These are phyloP conservation scores for Prosapia bicincta DNA, from an alignment of 2,888 invertebrate genomes.

Conservation along the genomic window DNA sequence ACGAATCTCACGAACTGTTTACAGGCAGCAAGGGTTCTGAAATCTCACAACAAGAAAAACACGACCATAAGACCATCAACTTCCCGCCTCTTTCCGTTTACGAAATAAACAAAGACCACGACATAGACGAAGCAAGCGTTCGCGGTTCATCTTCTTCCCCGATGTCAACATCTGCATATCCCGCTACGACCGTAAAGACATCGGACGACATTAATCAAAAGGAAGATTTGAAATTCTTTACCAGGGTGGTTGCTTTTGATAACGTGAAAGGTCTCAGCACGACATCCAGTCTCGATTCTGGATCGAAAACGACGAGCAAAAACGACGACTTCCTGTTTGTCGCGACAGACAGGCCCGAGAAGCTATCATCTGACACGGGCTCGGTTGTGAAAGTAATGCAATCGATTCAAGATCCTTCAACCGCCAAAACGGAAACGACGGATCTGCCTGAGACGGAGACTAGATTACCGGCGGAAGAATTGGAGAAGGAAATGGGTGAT, in stretches of 20 bases:
- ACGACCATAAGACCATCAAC: conserved; percentile 14
- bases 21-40: conserved; percentile 32
- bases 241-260: conserved; percentile 16
- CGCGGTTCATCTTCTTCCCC: not conserved
- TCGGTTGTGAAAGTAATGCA: not conserved
- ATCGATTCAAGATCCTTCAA: not conserved
- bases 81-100: conserved; percentile 28
- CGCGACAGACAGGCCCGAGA: conserved; percentile 22
- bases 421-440: not conserved
- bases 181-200: not conserved
- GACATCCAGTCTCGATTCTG: not conserved
- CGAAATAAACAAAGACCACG: conserved; percentile 17
- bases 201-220: not conserved
- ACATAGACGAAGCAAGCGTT: conserved; percentile 21
- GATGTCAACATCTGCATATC: not conserved
- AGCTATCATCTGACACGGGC: not conserved
- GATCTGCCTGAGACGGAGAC: not conserved
- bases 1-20: conserved; percentile 36
- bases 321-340: conserved; percentile 24
- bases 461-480: not conserved
- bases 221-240: conserved; percentile 25
- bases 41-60: conserved; percentile 31
- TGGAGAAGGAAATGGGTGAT: conserved; percentile 22
- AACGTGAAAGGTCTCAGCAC: not conserved
- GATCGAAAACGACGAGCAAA: not conserved